A percentile compares a stretch with the other conserved stretches of the same genome.
These are phyloP conservation scores for Thymallus thymallus DNA, from an alignment of 2,113 vertebrate species.

Conservation along the genomic window DNA sequence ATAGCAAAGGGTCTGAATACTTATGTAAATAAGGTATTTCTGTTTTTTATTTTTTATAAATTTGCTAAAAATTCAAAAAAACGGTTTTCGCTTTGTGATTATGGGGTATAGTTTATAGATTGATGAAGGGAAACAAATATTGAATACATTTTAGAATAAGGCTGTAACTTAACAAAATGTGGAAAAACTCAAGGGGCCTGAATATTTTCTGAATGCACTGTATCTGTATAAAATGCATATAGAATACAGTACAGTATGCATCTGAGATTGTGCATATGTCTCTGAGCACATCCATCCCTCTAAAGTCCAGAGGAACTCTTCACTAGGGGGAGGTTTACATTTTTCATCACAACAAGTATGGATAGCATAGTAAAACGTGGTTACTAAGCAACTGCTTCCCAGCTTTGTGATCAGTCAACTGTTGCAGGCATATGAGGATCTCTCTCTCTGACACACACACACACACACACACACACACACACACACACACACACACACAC, in stretches of 20 bases:
- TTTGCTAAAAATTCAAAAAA: too few relatives aligned
- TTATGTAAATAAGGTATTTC: too few relatives aligned
- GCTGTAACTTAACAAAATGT: too few relatives aligned
- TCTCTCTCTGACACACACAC: conserved; percentile 23
- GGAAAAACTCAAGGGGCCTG: too few relatives aligned
- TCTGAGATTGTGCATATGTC: conserved; percentile 13
- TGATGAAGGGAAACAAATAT: too few relatives aligned
- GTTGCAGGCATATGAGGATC: conserved; percentile 50
- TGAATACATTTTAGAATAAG: too few relatives aligned
- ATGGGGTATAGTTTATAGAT: too few relatives aligned
- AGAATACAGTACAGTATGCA: background rate
- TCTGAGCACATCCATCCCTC: conserved; percentile 41
- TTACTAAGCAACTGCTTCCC: conserved; percentile 77
- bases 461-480: conserved; percentile 26
- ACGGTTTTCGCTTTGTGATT: too few relatives aligned
- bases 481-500: conserved; percentile 52
- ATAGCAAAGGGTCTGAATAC: too few relatives aligned
- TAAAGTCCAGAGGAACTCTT: conserved; percentile 58
- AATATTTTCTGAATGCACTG: too few relatives aligned
- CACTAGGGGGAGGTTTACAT: conserved; percentile 59
- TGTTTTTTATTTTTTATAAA: too few relatives aligned
- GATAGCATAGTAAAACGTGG: conserved; percentile 64
- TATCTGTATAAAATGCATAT: too few relatives aligned
- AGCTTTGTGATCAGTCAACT: conserved; percentile 61
- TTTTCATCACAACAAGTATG: conserved; percentile 72